phyloP scores from a whole-genome alignment of 2,113 vertebrate species.

The Podarcis muralis region DNA sequence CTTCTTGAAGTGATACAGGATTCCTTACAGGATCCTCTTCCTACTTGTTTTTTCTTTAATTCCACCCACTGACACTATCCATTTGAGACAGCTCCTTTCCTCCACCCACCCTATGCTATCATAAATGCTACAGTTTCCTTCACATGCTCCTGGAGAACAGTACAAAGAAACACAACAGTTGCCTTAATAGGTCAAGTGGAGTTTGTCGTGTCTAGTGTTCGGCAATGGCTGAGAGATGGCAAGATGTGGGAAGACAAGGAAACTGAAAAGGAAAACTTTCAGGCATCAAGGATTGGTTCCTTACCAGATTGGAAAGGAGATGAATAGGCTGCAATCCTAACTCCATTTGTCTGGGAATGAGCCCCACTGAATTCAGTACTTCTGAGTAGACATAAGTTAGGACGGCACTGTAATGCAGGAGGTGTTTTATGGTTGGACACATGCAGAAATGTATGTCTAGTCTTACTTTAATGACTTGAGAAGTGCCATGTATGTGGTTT shows the following conservation, averaged over 20 bases:
- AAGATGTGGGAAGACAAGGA: not conserved
- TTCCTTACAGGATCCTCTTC: not conserved
- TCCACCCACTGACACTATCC: not conserved
- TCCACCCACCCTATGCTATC: not conserved
- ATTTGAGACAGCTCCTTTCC: not conserved
- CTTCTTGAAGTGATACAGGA: not conserved
- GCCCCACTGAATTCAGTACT: too few species aligned
- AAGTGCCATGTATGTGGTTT: not conserved
- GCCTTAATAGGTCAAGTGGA: not conserved
- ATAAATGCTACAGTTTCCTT: not conserved
- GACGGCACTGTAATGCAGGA: not conserved
- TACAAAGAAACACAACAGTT: not conserved
- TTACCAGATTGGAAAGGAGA: not conserved
- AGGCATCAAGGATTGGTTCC: not conserved
- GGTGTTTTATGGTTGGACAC: not conserved
- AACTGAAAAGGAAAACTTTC: conserved; percentile 20
- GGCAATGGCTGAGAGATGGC: not conserved
- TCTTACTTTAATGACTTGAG: not conserved
- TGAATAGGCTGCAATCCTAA: not conserved
- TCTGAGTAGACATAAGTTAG: too few species aligned
- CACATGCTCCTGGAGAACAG: too few species aligned
- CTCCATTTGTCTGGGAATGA: too few species aligned
- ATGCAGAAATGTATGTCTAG: not conserved
- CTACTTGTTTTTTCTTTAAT: not conserved
- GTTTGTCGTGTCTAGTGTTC: not conserved